Evolutionary conservation across 53 echinoderm and acorn worm species (phyloP).

Genomic region (Holothuria scabra): DNA sequence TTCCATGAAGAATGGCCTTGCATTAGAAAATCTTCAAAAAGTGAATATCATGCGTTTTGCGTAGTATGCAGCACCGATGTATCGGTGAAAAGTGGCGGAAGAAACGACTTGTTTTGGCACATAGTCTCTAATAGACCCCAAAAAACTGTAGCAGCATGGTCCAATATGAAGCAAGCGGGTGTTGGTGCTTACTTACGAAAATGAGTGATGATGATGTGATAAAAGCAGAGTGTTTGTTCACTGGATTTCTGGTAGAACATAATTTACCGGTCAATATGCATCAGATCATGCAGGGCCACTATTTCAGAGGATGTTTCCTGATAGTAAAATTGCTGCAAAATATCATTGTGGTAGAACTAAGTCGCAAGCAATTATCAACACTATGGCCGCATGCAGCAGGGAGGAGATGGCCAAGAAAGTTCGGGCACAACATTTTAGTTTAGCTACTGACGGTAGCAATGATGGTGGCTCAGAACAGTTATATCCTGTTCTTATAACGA

Average conservation of each 20-base stretch:
- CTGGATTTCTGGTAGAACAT: conserved; percentile 54
- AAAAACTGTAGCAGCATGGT: not conserved
- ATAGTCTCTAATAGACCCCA: not conserved
- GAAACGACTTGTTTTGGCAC: too few relatives aligned
- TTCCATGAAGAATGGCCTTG: too few relatives aligned
- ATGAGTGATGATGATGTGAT: conserved; percentile 42
- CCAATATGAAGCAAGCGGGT: not conserved
- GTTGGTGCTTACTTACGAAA: not conserved
- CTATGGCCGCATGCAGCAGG: not conserved
- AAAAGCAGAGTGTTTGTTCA: conserved; percentile 49
- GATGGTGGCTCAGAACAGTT: conserved; percentile 49
- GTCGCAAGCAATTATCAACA: conserved; percentile 48
- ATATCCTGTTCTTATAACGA: conserved; percentile 47
- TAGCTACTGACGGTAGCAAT: conserved; percentile 57
- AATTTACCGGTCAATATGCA: conserved; percentile 50
- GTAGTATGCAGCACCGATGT: too few relatives aligned
- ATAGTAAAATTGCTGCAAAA: conserved; percentile 35
- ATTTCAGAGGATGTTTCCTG: conserved; percentile 49
- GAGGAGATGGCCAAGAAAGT: conserved; percentile 35
- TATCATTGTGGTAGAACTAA: conserved; percentile 59
- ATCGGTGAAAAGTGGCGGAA: too few relatives aligned
- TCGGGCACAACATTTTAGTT: conserved; percentile 23
- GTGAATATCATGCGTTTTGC: too few relatives aligned
- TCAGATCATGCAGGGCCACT: conserved; percentile 50
- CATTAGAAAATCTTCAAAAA: too few relatives aligned